Evolutionary conservation across 2,113 vertebrate genomes (phyloP), one percentile per base, ranked within the genome.

Genomic region (Calonectris borealis): DNA sequence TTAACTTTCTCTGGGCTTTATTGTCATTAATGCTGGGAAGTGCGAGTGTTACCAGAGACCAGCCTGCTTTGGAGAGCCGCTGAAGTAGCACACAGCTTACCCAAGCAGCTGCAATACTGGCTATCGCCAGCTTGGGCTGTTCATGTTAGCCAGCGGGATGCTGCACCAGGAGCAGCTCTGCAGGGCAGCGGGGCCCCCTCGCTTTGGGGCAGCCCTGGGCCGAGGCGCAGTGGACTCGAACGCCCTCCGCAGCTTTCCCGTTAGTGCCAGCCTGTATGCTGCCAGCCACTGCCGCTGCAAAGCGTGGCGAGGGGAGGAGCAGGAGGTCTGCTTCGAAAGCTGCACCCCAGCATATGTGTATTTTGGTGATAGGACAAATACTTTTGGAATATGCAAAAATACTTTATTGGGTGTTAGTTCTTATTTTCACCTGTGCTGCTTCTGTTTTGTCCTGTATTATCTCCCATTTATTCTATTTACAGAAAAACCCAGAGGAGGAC

Each of bases 401-500:
- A 26, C 25, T 42, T 1, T 11, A 36, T 7, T 32, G 8, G 42
- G 22, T 8, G 29, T 40, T 20, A 40, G 16, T 40, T 40, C 40
- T 73, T 1, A 1, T 21, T 86, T 86, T 58, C 7, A 42, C 55
- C n/a, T 36, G 8, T 51, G 42, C 8, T 88, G 64, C 55, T 75
- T 61, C 24, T 77, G 32, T 25, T 72, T 61, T 79, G 29, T 69
- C 40, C 27, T 36, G 21, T 62, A 40, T 38, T 65, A 57, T 48
- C 57, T 91, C 14, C 29, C 32, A 8, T 55, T 34, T 94, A 70
- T 84, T 96, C 57, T 94, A 52, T 93, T 95, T 94, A 31, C 96
- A 99, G 99, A 99, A 99, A 98, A 99, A 99, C 55, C 99, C 98
- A 3, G 99, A 99, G 92, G 99, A 99, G 55, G 99, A 99, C 90